phyloP scores from a whole-genome alignment of 2,113 vertebrate genomes.

The Python bivittatus region DNA sequence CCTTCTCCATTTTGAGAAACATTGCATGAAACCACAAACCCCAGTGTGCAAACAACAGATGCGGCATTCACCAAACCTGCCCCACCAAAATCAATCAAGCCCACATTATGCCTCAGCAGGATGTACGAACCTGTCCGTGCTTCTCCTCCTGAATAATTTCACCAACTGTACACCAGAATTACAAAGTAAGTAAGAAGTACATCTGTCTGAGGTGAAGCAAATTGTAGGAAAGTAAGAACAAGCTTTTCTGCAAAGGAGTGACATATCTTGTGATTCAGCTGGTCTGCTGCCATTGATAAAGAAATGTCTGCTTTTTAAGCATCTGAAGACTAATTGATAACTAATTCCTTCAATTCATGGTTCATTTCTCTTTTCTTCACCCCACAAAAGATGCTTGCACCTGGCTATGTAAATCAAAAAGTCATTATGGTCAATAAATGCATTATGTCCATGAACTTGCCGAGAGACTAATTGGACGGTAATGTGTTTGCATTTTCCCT shows the following conservation, averaged over 20 bases:
- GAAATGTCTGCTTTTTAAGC: slow-evolving; percentile 51
- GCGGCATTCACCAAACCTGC: not conserved
- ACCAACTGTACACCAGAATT: not conserved
- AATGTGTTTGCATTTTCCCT: slow-evolving; percentile 10
- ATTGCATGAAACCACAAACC: not conserved
- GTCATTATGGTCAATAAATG: slow-evolving; percentile 22
- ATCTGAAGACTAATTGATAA: slow-evolving; percentile 63
- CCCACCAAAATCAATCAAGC: not conserved
- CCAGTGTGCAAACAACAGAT: not conserved
- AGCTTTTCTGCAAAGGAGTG: slow-evolving; percentile 40
- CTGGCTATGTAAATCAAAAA: slow-evolving; percentile 54
- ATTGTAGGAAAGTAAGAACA: slow-evolving; percentile 47
- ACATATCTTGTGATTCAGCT: slow-evolving; percentile 48
- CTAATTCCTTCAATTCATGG: slow-evolving; percentile 67
- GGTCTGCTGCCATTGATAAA: slow-evolving; percentile 48
- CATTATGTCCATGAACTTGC: slow-evolving; percentile 15
- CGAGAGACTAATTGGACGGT: slow-evolving; percentile 23
- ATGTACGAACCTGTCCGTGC: not conserved
- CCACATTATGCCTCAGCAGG: not conserved
- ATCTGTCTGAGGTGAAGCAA: slow-evolving; percentile 47
- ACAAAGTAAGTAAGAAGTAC: not conserved
- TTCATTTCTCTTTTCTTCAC: slow-evolving; percentile 58
- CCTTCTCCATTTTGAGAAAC: not conserved
- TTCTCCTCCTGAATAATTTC: not conserved
- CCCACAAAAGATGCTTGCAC: slow-evolving; percentile 40